Evolutionary conservation across 2,797 vertebrate species (phyloP), one percentile per base, ranked within the genome.

Genomic region (Moxostoma hubbsi): DNA sequence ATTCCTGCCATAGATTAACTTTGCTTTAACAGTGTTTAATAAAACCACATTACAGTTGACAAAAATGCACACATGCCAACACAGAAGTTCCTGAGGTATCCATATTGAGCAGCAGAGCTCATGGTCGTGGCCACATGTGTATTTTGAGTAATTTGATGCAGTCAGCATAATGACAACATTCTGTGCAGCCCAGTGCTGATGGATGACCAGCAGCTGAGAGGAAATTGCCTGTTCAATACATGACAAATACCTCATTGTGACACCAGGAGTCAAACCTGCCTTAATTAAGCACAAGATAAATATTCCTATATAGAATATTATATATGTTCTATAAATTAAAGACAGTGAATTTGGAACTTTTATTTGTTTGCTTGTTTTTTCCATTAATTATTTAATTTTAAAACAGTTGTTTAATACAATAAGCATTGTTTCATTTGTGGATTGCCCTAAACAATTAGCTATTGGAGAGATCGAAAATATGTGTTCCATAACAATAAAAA

Each of bases 91-190:
- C 63, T 64, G 7, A 64, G n/a, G 45, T 18, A 43, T 51, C 51
- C n/a, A 66, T 24, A 75, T 7, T 4, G 75, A 57, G 36, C 69
- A 66, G 15, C 55, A 63, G 63, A 78, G 57, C 74, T 81, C 49
- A 55, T 66, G 43, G n/a, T 57, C 63, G 12, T 77, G 36, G 62
- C 36, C 81, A 81, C 84, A 74, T 82, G 75, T 85, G 81, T 82
- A 82, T 74, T 81, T 80, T 82, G 85, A 87, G 47, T 83, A 81
- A 87, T 87, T 45, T 57, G 64, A 46, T 75, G 75, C 57, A 81
- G 80, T 77, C 62, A 47, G 63, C 24, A 63, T 16, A 71, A 12
- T 84, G 85, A 85, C 84, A 81, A 69, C 67, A 68, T 63, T 57
- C 77, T 75, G 58, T 77, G 69, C 69, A 76, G 74, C 64, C 61